Evolutionary conservation across 2,113 vertebrate genomes (phyloP).

Genomic region (Sminthopsis crassicaudata): DNA sequence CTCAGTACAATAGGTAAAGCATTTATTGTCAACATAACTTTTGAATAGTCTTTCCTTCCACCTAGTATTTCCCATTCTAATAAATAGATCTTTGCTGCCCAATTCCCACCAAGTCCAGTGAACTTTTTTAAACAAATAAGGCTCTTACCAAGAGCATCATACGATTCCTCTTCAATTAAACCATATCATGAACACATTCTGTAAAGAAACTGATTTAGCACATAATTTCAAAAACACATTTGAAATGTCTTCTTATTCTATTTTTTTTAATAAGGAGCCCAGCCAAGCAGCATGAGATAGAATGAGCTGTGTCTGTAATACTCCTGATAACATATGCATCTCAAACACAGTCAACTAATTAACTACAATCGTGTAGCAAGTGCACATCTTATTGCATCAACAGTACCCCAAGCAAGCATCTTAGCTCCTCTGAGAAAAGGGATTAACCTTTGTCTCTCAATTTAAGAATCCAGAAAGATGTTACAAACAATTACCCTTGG

Average conservation of each 20-base stretch:
- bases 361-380: slow-evolving; percentile 17
- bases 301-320: slow-evolving; percentile 40
- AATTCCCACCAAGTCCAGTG: slow-evolving; percentile 67
- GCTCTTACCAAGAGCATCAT: slow-evolving; percentile 43
- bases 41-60: neutral
- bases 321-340: slow-evolving; percentile 20
- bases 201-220: neutral
- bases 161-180: slow-evolving; percentile 42
- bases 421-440: slow-evolving; percentile 56
- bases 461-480: slow-evolving; percentile 53
- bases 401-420: neutral
- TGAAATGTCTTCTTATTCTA: slow-evolving; percentile 35
- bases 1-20: neutral
- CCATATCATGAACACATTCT: neutral
- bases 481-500: slow-evolving; percentile 63
- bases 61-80: slow-evolving; percentile 34
- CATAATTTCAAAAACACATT: slow-evolving; percentile 15
- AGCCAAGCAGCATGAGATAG: slow-evolving; percentile 38
- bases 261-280: slow-evolving; percentile 42
- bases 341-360: slow-evolving; percentile 47
- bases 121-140: slow-evolving; percentile 37
- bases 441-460: slow-evolving; percentile 64
- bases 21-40: slow-evolving; percentile 1
- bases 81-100: slow-evolving; percentile 26
- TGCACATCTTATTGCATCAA: slow-evolving; percentile 35